Conservation (phyloP, 2,797 vertebrate species). For the Cynodonichthys magdalenae region DNA sequence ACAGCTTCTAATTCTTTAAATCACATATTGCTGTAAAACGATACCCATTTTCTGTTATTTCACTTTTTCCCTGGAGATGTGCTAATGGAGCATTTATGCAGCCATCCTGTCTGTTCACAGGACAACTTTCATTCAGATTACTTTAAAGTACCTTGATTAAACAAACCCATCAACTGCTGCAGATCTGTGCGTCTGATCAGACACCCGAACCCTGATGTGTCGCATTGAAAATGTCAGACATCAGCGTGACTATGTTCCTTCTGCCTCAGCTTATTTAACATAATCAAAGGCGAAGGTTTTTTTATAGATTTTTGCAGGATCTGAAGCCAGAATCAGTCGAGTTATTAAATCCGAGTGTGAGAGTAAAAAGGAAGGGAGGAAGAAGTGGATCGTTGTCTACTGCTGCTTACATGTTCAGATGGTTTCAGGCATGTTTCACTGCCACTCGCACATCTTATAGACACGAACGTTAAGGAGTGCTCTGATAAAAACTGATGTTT, state of each 20-base stretch:
- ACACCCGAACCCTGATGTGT: slow-evolving; percentile 16
- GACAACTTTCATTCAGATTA: slow-evolving; percentile 17
- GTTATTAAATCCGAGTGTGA: slow-evolving; percentile 43
- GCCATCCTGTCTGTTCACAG: slow-evolving; percentile 17
- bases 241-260: slow-evolving; percentile 5
- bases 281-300: slow-evolving; percentile 56
- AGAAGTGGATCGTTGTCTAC: slow-evolving; percentile 38
- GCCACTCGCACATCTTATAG: no score
- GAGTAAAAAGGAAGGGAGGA: slow-evolving; percentile 1
- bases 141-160: slow-evolving; percentile 28
- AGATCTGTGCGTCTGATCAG: slow-evolving; percentile 24
- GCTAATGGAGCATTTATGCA: slow-evolving; percentile 12
- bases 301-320: background rate
- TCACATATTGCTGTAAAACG: background rate
- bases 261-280: slow-evolving; percentile 36
- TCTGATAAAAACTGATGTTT: background rate
- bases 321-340: slow-evolving; percentile 39
- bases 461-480: background rate
- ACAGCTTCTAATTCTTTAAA: no score
- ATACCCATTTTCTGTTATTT: slow-evolving; percentile 2
- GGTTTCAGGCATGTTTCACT: slow-evolving; percentile 23
- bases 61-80: slow-evolving; percentile 16
- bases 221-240: slow-evolving; percentile 32
- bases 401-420: slow-evolving; percentile 41
- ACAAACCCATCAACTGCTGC: slow-evolving; percentile 35